Evolutionary conservation across 2,797 vertebrate genomes (phyloP), one percentile per base, ranked within the genome.

Genomic region (Lemur catta): DNA sequence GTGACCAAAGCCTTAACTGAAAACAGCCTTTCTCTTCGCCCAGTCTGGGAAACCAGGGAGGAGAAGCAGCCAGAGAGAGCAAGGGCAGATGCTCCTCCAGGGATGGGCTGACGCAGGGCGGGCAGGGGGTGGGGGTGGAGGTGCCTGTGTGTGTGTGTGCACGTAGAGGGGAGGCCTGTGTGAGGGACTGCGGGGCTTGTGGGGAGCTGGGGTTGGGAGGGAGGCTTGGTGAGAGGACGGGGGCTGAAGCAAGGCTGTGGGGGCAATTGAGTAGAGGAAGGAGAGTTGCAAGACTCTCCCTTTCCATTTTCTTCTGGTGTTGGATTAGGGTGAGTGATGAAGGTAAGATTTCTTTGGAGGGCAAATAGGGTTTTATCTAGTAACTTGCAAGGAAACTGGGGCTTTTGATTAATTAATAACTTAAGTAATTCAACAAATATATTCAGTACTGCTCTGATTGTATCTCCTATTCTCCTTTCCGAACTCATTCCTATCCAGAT

Each of bases 1-100:
- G 96, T 98, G 98, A 98, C 98, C 24, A 15, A 97, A 95, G 89
- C 79, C 94, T 98, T 98, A 98, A 98, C 97, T n/a, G 0, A 97
- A 98, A 98, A 97, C 98, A 98, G 98, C 98, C 97, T 98, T 97
- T 93, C 93, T 76, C 92, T 82, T 97, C 88, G 91, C 95, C 84
- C 67, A 43, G 84, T 75, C 95, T 71, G 96, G 97, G 97, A 98
- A 98, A 97, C 35, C 71, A 84, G 86, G 46, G 71, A 96, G 69
- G 95, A 95, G 33, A 96, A 86, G 85, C 96, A 95, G 97, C 87
- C 0, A 3, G 82, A 14, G 1, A 84, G 84, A 95, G 90, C 55
- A n/a, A 78, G 93, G 2, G 0, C 0, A 41, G 82, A 69, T 92
- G 80, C 92, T 96, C 90, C 84, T 82, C 65, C 91, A 91, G 57